These are phyloP conservation scores for Sarcophaga rosellei DNA, from an alignment of 2,888 invertebrate species.

Conservation along the genomic window DNA sequence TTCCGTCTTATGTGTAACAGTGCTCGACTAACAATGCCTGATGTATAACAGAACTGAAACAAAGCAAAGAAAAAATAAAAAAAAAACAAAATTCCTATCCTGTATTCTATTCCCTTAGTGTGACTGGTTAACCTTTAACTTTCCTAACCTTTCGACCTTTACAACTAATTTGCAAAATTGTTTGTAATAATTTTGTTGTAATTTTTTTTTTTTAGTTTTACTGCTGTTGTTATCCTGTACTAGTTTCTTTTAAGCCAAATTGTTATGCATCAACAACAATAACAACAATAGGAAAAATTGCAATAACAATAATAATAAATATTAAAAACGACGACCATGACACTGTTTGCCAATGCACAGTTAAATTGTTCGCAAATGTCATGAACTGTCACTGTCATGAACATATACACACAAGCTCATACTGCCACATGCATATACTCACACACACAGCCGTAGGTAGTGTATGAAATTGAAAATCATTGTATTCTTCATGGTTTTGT, in stretches of 20 bases:
- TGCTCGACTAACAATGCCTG: too few species aligned
- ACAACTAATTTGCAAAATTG: neutral
- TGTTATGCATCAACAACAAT: neutral
- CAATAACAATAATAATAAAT: neutral
- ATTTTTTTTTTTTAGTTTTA: too few species aligned
- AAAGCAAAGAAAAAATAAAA: too few species aligned
- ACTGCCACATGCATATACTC: neutral
- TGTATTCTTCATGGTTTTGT: neutral
- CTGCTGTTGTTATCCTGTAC: neutral
- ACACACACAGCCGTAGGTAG: neutral
- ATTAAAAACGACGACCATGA: conserved; percentile 43
- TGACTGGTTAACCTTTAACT: neutral
- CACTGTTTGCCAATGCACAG: conserved; percentile 50
- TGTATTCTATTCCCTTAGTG: too few species aligned
- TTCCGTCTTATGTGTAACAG: too few species aligned
- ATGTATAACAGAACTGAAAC: too few species aligned
- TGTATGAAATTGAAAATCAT: neutral
- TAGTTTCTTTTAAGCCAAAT: neutral
- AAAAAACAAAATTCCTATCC: too few species aligned
- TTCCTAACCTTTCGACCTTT: neutral
- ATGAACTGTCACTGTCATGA: conserved; percentile 54
- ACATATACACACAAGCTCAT: neutral
- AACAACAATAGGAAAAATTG: neutral
- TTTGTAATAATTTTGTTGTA: too few species aligned
- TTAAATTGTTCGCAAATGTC: conserved; percentile 53